These are phyloP conservation scores for Aphelinus atriplicis DNA, from an alignment of 1,140 invertebrate genomes.

Conservation along the genomic window DNA sequence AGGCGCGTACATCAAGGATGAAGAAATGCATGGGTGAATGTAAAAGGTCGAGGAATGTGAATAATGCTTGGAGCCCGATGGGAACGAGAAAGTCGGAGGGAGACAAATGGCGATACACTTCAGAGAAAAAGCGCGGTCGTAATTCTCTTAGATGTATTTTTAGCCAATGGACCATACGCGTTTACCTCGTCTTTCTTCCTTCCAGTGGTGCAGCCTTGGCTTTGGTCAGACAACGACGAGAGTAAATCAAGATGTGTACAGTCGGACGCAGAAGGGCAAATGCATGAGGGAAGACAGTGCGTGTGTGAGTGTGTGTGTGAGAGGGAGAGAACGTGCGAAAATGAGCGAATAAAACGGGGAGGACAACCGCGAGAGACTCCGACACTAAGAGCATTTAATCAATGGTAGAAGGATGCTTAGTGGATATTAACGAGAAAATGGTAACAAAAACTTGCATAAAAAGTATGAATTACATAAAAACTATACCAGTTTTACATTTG, in stretches of 20 bases:
- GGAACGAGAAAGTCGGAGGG: background rate
- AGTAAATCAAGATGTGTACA: conserved; percentile 23
- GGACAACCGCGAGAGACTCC: conserved; percentile 46
- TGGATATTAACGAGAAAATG: conserved; percentile 51
- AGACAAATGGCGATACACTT: conserved; percentile 52
- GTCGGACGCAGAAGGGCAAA: conserved; percentile 2
- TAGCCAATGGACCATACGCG: conserved; percentile 45
- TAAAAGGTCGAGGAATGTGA: no score
- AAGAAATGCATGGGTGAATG: no score
- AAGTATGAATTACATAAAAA: conserved; percentile 40
- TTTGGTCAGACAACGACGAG: conserved; percentile 24
- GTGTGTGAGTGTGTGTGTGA: conserved; percentile 29
- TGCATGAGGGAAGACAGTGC: conserved; percentile 25
- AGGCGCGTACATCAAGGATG: no score
- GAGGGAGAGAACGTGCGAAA: conserved; percentile 11
- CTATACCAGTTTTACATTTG: conserved; percentile 52
- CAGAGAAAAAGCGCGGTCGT: conserved; percentile 62
- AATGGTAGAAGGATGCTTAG: conserved; percentile 58
- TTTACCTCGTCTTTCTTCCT: background rate
- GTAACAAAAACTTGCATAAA: conserved; percentile 35
- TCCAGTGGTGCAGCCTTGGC: conserved; percentile 25
- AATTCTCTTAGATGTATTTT: conserved; percentile 60
- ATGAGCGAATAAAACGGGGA: conserved; percentile 1
- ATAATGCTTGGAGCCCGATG: no score
- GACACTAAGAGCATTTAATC: conserved; percentile 62